Percentiles rank a stretch among this genome's conserved stretches.
Evolutionary conservation across 1,140 invertebrate genomes (phyloP).

Genomic region (Drosophila willistoni): DNA sequence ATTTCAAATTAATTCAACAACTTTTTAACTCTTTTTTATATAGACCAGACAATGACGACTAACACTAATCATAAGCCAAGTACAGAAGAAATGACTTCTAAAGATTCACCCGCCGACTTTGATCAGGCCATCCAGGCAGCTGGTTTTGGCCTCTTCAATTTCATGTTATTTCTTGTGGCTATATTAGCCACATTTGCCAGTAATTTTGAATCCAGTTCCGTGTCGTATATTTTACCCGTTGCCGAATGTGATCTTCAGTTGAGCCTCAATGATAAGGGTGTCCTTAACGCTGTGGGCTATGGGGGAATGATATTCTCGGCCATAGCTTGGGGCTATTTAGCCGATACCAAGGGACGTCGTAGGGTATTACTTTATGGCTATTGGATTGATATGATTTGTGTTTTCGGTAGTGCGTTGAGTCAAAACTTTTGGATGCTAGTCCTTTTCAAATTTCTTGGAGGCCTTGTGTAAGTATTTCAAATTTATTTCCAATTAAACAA

Average conservation of each 20-base stretch:
- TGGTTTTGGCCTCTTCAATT: constrained; percentile 88
- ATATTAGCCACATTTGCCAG: constrained; percentile 87
- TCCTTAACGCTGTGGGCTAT: constrained; percentile 87
- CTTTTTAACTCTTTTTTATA: background rate
- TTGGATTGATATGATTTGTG: constrained; percentile 87
- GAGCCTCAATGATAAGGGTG: constrained; percentile 87
- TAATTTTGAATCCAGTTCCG: constrained; percentile 87
- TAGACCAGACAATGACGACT: background rate
- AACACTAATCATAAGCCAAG: background rate
- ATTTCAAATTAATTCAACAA: background rate
- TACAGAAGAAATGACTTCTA: background rate
- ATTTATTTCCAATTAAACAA: background rate
- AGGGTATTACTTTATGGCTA: constrained; percentile 89
- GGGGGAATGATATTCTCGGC: constrained; percentile 92
- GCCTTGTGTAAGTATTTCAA: constrained; percentile 88
- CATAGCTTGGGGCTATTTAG: constrained; percentile 91
- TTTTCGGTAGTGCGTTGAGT: constrained; percentile 87
- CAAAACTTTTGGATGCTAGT: constrained; percentile 89
- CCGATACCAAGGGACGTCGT: constrained; percentile 89
- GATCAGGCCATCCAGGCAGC: constrained; percentile 86
- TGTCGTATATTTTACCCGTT: constrained; percentile 88
- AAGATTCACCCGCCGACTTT: constrained; percentile 84
- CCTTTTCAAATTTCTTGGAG: constrained; percentile 89
- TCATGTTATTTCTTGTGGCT: constrained; percentile 85
- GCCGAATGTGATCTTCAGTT: constrained; percentile 89